phyloP scores from a whole-genome alignment of 2,797 vertebrate genomes.

The Malurus leucopterus region DNA sequence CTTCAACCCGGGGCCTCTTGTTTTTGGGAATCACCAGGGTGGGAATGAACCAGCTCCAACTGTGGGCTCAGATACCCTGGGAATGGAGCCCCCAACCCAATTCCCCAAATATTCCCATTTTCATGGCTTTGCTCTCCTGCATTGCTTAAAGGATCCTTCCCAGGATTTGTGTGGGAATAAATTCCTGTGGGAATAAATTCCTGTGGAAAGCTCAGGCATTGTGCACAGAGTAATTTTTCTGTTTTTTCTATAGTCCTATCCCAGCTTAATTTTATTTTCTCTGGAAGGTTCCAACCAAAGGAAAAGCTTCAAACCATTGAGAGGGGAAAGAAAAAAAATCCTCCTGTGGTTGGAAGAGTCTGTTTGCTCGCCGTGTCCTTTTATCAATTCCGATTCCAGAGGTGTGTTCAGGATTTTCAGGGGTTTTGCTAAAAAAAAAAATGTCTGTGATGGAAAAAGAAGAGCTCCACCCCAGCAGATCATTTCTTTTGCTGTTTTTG shows the following conservation, averaged over 20 bases:
- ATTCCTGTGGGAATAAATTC: background rate
- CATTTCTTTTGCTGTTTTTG: slow-evolving; percentile 47
- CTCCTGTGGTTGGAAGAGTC: slow-evolving; percentile 16
- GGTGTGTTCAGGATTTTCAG: slow-evolving; percentile 40
- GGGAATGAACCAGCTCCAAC: no score
- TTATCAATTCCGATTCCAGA: slow-evolving; percentile 58
- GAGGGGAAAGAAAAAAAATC: background rate
- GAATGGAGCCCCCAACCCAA: no score
- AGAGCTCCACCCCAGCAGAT: slow-evolving; percentile 39
- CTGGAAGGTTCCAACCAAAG: background rate
- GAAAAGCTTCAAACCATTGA: background rate
- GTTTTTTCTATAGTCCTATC: background rate
- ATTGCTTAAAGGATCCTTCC: slow-evolving; percentile 20
- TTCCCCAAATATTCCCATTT: background rate
- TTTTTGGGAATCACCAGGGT: no score
- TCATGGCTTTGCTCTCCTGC: background rate
- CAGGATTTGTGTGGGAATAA: background rate
- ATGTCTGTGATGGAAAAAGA: slow-evolving; percentile 40
- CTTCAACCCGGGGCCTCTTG: no score
- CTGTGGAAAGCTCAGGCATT: background rate
- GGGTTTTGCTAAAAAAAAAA: slow-evolving; percentile 25
- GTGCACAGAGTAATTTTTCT: background rate
- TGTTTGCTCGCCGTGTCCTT: background rate
- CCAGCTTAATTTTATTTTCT: background rate
- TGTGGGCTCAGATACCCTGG: no score